Base-by-base conservation (phyloP, 2,113 vertebrate species). In the Hymenochirus boettgeri region DNA sequence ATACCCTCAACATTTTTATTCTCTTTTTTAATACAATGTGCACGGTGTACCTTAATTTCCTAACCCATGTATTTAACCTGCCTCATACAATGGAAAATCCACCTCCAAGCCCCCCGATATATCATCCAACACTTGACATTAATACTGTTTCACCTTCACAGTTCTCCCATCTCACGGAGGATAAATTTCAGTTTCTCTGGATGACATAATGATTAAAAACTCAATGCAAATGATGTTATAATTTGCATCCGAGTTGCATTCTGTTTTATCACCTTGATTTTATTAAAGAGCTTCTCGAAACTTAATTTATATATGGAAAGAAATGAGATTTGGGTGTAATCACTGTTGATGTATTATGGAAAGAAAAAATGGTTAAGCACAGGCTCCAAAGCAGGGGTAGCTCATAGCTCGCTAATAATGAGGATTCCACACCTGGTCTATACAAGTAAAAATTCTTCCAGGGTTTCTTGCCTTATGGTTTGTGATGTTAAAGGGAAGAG, bases 151-250 rank as follows among this genome's bases (percentile, higher is more conserved):
- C 61, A 63, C 51, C 61, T 63, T 63, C 35, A 54, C 19, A 22
- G 22, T 5, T n/a, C 19, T 13, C 18, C 13, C 21, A 21, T 57
- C 52, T 57, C 37, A 33, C 24, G 46, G 27, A 56, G 62, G 39
- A 53, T 57, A 48, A 33, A 47, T 47, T 57, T 21, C 15, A 6
- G 3, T 22, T 31, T 64, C 19, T 55, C 17, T 54, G 25, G 33
- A 48, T 47, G 53, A 57, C 52, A 65, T 13, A 55, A 63, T 55
- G 61, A 63, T 63, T 63, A 55, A 63, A 63, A 63, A 27, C 61
- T 29, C 11, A n/a, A 55, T 63, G 51, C 61, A 63, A 55, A 55
- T 51, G 22, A 15, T 45, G 35, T 9, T 24, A 63, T 55, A 7
- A 63, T 63, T 63, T 63, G 61, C 51, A 63, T 63, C 18, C 35